phyloP scores from a whole-genome alignment of 2,113 vertebrate genomes.

The Condylura cristata region DNA sequence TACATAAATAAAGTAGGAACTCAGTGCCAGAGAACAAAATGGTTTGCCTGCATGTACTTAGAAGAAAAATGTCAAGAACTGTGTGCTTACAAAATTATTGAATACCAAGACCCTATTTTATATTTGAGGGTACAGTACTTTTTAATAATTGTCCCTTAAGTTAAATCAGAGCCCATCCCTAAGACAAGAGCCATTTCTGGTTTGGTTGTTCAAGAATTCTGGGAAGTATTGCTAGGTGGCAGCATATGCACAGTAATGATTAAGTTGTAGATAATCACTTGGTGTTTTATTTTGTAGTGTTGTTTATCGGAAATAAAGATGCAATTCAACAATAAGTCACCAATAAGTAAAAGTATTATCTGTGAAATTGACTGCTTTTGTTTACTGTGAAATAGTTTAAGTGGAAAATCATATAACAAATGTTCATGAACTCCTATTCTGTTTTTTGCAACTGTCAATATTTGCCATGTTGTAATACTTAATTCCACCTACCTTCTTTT shows the following conservation, averaged over 20 bases:
- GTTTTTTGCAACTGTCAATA: not conserved
- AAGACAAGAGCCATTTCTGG: not conserved
- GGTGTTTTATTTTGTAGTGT: constrained; percentile 24
- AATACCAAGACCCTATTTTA: not conserved
- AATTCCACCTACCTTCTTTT: not conserved
- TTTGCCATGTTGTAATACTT: not conserved
- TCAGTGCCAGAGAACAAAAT: not conserved
- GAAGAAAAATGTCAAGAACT: not conserved
- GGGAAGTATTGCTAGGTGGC: constrained; percentile 83
- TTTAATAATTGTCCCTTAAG: not conserved
- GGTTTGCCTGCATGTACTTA: not conserved
- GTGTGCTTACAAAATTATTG: not conserved
- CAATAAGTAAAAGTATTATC: not conserved
- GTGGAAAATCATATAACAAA: not conserved
- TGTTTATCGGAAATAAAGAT: constrained; percentile 35
- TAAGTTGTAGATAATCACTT: not conserved
- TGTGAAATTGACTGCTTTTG: constrained; percentile 4
- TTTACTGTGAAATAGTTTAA: not conserved
- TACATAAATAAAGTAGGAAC: not conserved
- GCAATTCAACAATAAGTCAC: not conserved
- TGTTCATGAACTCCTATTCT: not conserved
- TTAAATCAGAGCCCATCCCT: not conserved
- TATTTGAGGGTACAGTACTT: not conserved
- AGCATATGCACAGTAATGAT: constrained; percentile 76
- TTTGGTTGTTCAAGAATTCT: constrained; percentile 47